Percentiles rank a stretch among this genome's conserved stretches.
These are phyloP conservation scores for Cotesia chilonis DNA, from an alignment of 1,140 invertebrate genomes.

Conservation along the genomic window DNA sequence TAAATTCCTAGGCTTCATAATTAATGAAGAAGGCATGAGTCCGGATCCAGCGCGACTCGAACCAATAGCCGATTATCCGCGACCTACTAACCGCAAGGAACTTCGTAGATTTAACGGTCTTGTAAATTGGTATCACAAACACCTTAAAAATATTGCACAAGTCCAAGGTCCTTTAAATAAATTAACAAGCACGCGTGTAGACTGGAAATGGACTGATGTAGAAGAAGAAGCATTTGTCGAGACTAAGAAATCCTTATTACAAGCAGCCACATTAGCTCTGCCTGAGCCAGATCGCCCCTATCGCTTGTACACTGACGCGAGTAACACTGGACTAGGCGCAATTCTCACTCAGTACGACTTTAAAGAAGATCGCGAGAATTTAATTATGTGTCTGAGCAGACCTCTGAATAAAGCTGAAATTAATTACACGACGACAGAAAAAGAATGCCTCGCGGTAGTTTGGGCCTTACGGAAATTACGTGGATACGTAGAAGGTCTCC, in stretches of 20 bases:
- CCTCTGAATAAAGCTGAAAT: neutral
- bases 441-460: slow-evolving; percentile 3
- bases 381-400: neutral
- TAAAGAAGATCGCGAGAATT: neutral
- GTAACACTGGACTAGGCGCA: neutral
- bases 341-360: neutral
- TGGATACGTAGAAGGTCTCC: neutral
- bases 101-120: neutral
- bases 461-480: neutral
- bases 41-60: too few species aligned
- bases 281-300: neutral
- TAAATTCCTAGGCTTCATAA: too few species aligned
- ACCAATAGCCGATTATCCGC: too few species aligned
- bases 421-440: slow-evolving; percentile 12
- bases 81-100: neutral
- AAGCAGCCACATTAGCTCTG: neutral
- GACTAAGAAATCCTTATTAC: neutral
- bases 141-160: neutral
- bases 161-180: neutral
- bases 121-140: neutral
- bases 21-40: too few species aligned
- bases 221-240: neutral
- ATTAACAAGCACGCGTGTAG: neutral
- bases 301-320: neutral
- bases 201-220: too few species aligned